Percentiles rank a stretch among this genome's conserved stretches.
These are phyloP conservation scores for Tenthredo livida DNA, from an alignment of 2,888 invertebrate genomes.

Conservation along the genomic window DNA sequence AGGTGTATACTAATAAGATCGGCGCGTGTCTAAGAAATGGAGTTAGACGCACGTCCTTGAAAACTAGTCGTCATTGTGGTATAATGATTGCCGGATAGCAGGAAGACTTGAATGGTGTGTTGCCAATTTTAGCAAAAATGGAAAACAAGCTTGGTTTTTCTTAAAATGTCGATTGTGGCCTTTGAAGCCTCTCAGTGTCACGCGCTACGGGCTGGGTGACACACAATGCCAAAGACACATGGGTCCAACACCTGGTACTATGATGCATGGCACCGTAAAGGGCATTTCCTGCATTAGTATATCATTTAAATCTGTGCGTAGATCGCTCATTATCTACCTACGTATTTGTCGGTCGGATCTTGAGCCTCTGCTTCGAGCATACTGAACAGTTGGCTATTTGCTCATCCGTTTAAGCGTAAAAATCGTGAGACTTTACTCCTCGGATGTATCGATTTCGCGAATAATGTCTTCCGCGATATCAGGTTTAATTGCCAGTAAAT, in stretches of 20 bases:
- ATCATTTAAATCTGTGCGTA: constrained; percentile 71
- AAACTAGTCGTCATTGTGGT: constrained; percentile 46
- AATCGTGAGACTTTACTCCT: constrained; percentile 17
- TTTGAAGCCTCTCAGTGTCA: constrained; percentile 52
- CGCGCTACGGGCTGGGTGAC: constrained; percentile 63
- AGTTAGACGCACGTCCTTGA: constrained; percentile 34
- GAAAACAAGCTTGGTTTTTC: constrained; percentile 47
- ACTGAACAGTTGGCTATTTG: constrained; percentile 24
- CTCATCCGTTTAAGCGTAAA: constrained; percentile 40
- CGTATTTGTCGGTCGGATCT: constrained; percentile 57
- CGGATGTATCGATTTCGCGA: background rate
- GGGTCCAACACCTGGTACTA: constrained; percentile 70
- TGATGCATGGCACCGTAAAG: constrained; percentile 73
- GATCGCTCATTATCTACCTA: constrained; percentile 72
- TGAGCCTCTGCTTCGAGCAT: constrained; percentile 46
- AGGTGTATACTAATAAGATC: constrained; percentile 22
- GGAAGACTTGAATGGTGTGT: constrained; percentile 26
- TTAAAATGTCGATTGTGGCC: constrained; percentile 47
- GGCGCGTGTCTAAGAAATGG: constrained; percentile 27
- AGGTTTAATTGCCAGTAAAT: background rate
- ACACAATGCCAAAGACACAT: constrained; percentile 67
- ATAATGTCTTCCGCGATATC: constrained; percentile 9
- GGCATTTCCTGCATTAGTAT: constrained; percentile 73
- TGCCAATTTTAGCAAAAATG: constrained; percentile 51
- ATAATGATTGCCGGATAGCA: constrained; percentile 1